Conservation (phyloP, 2,888 invertebrate species). For the Drosophila heteroneura region DNA sequence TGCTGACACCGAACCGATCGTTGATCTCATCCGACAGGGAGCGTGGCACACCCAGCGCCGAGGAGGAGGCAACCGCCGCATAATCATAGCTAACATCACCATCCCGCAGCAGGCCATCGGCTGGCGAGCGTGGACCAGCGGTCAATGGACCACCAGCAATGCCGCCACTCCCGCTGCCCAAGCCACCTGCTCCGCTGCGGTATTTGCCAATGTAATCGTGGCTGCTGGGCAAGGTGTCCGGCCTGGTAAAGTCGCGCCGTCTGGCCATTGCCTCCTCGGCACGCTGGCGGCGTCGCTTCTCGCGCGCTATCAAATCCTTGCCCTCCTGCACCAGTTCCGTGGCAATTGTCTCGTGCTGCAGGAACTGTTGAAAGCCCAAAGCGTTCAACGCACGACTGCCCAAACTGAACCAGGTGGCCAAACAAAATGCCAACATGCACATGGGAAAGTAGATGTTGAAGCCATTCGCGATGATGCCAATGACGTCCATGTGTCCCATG, state of each 20-base stretch:
- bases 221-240: conserved; percentile 56
- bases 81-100: conserved; percentile 89
- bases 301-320: conserved; percentile 94
- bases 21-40: conserved; percentile 87
- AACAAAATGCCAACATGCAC: conserved; percentile 95
- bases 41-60: conserved; percentile 82
- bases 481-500: conserved; percentile 99
- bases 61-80: conserved; percentile 87
- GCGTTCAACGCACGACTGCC: conserved; percentile 95
- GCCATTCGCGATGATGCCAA: conserved; percentile 97
- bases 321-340: conserved; percentile 97
- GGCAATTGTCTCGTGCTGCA: conserved; percentile 97
- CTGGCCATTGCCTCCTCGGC: conserved; percentile 92
- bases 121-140: conserved; percentile 67
- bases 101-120: conserved; percentile 90
- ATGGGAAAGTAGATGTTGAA: conserved; percentile 99
- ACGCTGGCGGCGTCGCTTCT: conserved; percentile 92
- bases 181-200: conserved; percentile 55
- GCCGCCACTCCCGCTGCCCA: conserved; percentile 5
- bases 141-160: conserved; percentile 23
- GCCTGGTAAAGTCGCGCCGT: conserved; percentile 85
- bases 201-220: conserved; percentile 78
- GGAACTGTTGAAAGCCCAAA: conserved; percentile 98
- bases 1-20: conserved; percentile 89
- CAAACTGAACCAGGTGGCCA: conserved; percentile 96